Base-by-base conservation (phyloP, 2,888 invertebrate genomes). In the Cremastinae sp. region DNA sequence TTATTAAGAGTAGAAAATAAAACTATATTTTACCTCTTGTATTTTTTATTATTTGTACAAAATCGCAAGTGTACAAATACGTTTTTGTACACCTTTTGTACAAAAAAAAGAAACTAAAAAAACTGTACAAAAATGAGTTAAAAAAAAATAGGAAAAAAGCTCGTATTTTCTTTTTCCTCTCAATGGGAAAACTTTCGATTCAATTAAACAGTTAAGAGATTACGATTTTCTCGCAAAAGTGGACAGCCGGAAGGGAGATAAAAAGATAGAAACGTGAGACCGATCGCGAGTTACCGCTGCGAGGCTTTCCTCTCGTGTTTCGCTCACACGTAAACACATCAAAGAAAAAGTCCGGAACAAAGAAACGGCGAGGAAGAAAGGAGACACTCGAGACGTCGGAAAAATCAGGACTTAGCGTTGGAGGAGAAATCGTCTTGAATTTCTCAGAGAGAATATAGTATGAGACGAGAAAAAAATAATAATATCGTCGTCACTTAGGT, bases 401-500 rank as follows among this genome's bases (percentile, higher is more conserved):
- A 66, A 72, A 72, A 72, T 76, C 47, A 69, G 58, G 53, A 72
- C 14, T 14, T 59, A 68, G 51, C 53, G n/a, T n/a, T n/a, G 53
- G 68, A 64, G 43, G 28, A 72, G 64, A 56, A 68, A 58, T 59
- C 28, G 38, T 68, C 14, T 10, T 38, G 56, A 53, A 14, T 73
- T 59, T 61, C 64, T 38, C 41, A 3, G 53, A 56, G 43, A 38
- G 68, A 61, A 68, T 51, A 56, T 54, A 61, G 5, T 28, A 28
- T 28, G 5, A 75, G 49, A 71, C 61, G 41, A n/a, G n/a, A 7
- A 75, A 78, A 80, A 83, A 83, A 80, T 82, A 84, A 72, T 72
- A 76, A 76, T 72, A 76, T 84, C 79, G 80, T 81, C 75, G 76
- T 75, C 79, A 84, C 79, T 84, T 82, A 82, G 71, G 64, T 62